Evolutionary conservation across 1,140 invertebrate species (phyloP).

Genomic region (Camponotus vicinus): DNA sequence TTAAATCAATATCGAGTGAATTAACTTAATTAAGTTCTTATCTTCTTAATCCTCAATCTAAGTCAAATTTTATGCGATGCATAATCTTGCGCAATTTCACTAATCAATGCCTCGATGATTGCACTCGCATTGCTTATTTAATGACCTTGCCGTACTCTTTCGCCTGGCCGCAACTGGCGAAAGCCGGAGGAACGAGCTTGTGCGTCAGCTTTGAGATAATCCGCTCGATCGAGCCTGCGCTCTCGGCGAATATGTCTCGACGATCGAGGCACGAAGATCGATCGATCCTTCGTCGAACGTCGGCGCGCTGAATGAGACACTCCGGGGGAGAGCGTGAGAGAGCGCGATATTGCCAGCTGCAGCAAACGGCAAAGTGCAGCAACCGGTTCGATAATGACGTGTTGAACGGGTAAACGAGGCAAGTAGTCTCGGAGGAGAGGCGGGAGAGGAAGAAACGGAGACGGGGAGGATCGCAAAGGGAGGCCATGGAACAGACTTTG

Average conservation of each 20-base stretch:
- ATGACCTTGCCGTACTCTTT: conserved; percentile 46
- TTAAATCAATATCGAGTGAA: conserved; percentile 13
- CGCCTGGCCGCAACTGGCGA: conserved; percentile 3
- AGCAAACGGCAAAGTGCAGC: conserved; percentile 74
- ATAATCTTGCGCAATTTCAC: conserved; percentile 41
- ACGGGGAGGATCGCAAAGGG: conserved; percentile 26
- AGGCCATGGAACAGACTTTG: conserved; percentile 50
- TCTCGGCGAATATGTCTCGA: conserved; percentile 3
- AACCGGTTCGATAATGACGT: conserved; percentile 81
- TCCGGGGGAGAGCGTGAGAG: conserved; percentile 76
- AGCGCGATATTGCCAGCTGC: conserved; percentile 71
- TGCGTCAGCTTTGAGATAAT: conserved; percentile 12
- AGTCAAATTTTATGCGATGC: conserved; percentile 13
- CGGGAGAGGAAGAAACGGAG: background rate
- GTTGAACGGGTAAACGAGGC: conserved; percentile 73
- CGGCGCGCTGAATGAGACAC: conserved; percentile 72
- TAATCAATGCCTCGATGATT: conserved; percentile 48
- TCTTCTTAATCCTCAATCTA: background rate
- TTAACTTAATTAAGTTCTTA: background rate
- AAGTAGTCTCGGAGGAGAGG: conserved; percentile 18
- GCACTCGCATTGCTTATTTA: conserved; percentile 37
- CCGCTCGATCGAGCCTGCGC: conserved; percentile 8
- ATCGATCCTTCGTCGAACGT: conserved; percentile 62
- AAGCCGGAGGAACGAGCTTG: conserved; percentile 12
- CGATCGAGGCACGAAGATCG: conserved; percentile 60